Evolutionary conservation across 2,113 vertebrate species (phyloP).

Genomic region (Podarcis cretensis): DNA sequence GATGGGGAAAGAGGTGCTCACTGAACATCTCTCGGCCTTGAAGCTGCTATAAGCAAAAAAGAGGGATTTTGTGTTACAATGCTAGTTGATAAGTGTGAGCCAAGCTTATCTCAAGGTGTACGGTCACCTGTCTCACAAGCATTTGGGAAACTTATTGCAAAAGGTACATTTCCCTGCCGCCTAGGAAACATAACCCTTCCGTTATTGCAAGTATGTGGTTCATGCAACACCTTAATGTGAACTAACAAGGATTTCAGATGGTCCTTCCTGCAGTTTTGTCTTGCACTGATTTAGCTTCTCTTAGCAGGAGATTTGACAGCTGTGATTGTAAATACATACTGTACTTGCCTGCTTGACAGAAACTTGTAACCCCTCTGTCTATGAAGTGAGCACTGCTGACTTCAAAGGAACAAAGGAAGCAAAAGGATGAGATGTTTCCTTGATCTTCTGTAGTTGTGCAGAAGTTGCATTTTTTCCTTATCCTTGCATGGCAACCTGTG

Average conservation of each 20-base stretch:
- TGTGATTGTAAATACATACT: neutral
- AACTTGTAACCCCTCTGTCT: neutral
- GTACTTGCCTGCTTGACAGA: neutral
- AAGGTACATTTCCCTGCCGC: neutral
- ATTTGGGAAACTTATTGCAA: neutral
- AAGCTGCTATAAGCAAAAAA: neutral
- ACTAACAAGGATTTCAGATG: neutral
- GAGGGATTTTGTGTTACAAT: neutral
- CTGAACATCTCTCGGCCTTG: neutral
- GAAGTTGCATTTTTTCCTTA: too few relatives aligned
- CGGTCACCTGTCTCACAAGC: neutral
- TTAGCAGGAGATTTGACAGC: too few relatives aligned
- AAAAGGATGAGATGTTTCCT: neutral
- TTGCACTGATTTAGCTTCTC: neutral
- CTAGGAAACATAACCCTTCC: neutral
- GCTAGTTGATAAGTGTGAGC: neutral
- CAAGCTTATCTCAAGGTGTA: neutral
- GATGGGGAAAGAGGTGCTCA: neutral
- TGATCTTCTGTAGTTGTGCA: too few relatives aligned
- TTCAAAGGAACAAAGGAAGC: too few relatives aligned
- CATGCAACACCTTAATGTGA: neutral
- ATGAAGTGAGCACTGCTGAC: neutral
- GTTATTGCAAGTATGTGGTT: neutral
- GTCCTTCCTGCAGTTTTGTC: neutral
- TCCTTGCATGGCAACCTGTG: too few relatives aligned